Percentiles rank a stretch among this genome's conserved stretches.
phyloP scores from a whole-genome alignment of 2,888 invertebrate species.

The Trachelus tabidus region DNA sequence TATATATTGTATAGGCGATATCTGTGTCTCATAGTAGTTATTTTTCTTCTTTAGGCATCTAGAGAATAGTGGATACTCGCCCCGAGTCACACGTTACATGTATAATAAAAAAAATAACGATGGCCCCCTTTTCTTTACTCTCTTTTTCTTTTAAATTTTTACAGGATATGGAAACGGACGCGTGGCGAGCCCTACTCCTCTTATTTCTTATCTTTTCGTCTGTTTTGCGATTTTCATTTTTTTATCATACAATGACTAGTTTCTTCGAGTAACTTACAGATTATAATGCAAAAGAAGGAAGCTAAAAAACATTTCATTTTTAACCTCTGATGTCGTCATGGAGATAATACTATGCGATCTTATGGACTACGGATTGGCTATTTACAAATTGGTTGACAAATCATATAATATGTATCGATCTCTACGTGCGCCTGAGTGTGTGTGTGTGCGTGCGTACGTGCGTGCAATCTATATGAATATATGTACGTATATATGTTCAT shows the following conservation, averaged over 20 bases:
- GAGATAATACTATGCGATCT: constrained; percentile 12
- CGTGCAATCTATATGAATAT: no score
- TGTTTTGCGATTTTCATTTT: constrained; percentile 8
- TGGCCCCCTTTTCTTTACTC: constrained; percentile 22
- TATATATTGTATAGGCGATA: constrained; percentile 26
- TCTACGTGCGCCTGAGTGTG: no score
- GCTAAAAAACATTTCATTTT: constrained; percentile 3
- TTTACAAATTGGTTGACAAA: neutral
- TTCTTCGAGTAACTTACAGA: constrained; percentile 39
- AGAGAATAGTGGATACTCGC: constrained; percentile 51
- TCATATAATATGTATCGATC: no score
- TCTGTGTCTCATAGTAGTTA: constrained; percentile 51
- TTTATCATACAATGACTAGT: constrained; percentile 49
- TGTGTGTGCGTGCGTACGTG: no score
- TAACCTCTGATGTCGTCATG: constrained; percentile 6
- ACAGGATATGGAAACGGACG: constrained; percentile 24
- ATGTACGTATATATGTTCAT: no score
- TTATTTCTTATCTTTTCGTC: constrained; percentile 24
- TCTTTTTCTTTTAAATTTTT: constrained; percentile 10
- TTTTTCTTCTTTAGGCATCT: constrained; percentile 54
- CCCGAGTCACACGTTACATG: constrained; percentile 39
- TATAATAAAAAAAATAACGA: constrained; percentile 19
- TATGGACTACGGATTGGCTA: neutral
- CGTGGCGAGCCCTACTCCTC: constrained; percentile 33
- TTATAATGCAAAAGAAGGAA: constrained; percentile 20